Percentiles rank a stretch among this genome's conserved stretches.
phyloP scores from a whole-genome alignment of 2,888 invertebrate genomes.

The Lymantria dispar region DNA sequence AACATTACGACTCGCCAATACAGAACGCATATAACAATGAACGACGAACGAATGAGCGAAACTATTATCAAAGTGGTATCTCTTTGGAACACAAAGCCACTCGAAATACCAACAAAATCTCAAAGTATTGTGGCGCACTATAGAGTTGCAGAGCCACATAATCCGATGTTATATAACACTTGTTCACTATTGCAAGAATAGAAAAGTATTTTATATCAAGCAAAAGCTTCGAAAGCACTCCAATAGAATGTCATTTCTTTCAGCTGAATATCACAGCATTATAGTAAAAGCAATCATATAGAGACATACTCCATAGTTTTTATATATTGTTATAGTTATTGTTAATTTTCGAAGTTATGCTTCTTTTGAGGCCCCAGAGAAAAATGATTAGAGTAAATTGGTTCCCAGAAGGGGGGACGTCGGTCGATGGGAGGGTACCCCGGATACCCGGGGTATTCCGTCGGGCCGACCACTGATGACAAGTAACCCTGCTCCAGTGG shows the following conservation, averaged over 20 bases:
- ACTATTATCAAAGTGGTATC: slow-evolving; percentile 26
- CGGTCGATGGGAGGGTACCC: too few relatives aligned
- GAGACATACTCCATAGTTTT: too few relatives aligned
- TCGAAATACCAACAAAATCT: slow-evolving; percentile 23
- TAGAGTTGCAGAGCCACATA: slow-evolving; percentile 34
- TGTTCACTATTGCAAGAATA: slow-evolving; percentile 38
- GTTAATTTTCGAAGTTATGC: too few relatives aligned
- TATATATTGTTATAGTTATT: too few relatives aligned
- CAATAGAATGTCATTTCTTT: slow-evolving; percentile 46
- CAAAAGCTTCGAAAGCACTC: slow-evolving; percentile 43
- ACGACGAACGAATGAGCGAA: slow-evolving; percentile 16
- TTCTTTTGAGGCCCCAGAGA: too few relatives aligned
- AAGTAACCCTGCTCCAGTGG: too few relatives aligned
- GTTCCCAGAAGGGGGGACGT: too few relatives aligned
- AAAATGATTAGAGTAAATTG: too few relatives aligned
- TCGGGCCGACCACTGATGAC: too few relatives aligned
- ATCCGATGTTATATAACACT: slow-evolving; percentile 34
- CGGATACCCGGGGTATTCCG: too few relatives aligned
- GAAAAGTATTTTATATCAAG: slow-evolving; percentile 40
- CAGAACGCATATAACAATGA: slow-evolving; percentile 16
- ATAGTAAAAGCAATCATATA: slow-evolving; percentile 35
- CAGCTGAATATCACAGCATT: slow-evolving; percentile 35
- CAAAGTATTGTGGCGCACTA: slow-evolving; percentile 34
- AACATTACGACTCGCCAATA: slow-evolving; percentile 13
- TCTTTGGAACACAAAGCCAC: slow-evolving; percentile 25